Conservation (phyloP, 1,140 invertebrate species). For the Mactra quadrangularis region DNA sequence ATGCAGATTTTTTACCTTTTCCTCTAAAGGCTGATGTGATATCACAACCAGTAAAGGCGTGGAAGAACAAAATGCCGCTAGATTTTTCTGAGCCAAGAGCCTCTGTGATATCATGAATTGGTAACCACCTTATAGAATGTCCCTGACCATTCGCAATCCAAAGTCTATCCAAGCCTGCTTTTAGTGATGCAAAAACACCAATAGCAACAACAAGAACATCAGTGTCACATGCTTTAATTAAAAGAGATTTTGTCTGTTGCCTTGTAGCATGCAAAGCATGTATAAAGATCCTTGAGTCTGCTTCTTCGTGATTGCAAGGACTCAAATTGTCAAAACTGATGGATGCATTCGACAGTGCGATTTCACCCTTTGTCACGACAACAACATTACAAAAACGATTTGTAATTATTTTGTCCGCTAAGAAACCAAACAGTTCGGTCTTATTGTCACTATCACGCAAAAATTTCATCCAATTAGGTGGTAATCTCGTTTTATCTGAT, state of each 20-base stretch:
- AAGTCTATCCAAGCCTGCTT: slow-evolving; percentile 18
- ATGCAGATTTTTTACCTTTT: slow-evolving; percentile 21
- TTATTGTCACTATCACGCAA: slow-evolving; percentile 18
- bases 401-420: not conserved
- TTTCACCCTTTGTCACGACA: not conserved
- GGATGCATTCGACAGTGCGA: not conserved
- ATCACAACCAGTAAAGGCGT: slow-evolving; percentile 35
- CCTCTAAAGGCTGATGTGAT: not conserved
- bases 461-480: slow-evolving; percentile 3
- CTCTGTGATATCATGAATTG: slow-evolving; percentile 2
- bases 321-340: not conserved
- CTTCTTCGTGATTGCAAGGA: slow-evolving; percentile 73
- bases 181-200: slow-evolving; percentile 14
- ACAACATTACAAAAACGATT: not conserved
- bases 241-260: slow-evolving; percentile 46
- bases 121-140: slow-evolving; percentile 10
- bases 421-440: slow-evolving; percentile 15
- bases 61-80: not conserved
- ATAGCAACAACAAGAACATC: slow-evolving; percentile 72
- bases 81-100: slow-evolving; percentile 7
- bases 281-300: slow-evolving; percentile 68
- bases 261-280: slow-evolving; percentile 65
- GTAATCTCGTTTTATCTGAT: not conserved
- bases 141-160: slow-evolving; percentile 64
- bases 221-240: slow-evolving; percentile 69